A percentile compares a stretch with the other conserved stretches of the same genome.
These are phyloP conservation scores for Sander vitreus DNA, from an alignment of 2,113 vertebrate genomes.

Conservation along the genomic window DNA sequence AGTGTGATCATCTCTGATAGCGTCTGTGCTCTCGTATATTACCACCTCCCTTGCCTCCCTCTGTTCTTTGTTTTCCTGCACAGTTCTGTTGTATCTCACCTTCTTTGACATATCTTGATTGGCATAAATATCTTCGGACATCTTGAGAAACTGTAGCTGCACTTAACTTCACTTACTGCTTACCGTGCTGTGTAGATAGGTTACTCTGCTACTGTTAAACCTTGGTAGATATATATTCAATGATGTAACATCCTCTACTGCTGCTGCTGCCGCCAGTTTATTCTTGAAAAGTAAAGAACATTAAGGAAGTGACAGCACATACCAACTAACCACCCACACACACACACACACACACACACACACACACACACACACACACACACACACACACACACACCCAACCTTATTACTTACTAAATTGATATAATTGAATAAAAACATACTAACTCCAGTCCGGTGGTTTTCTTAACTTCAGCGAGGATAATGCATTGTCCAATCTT, in stretches of 20 bases:
- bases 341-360: neutral
- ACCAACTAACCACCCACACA: no score
- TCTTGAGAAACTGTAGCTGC: neutral
- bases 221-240: neutral
- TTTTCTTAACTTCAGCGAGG: no score
- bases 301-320: neutral
- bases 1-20: neutral
- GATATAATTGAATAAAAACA: no score
- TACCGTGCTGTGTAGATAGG: neutral
- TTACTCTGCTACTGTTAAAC: neutral
- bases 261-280: neutral
- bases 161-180: neutral
- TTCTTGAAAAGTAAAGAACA: neutral
- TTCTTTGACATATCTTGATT: neutral
- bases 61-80: neutral
- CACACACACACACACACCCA: neutral
- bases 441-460: no score
- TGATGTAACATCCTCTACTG: neutral
- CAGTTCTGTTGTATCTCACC: conserved; percentile 1
- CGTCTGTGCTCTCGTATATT: conserved; percentile 9
- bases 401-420: no score
- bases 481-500: no score
- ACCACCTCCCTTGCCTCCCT: neutral
- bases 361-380: neutral
- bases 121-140: conserved; percentile 23